Evolutionary conservation across 30 jellyfish, hydroid and myxozoan genomes (phyloP).

Genomic region (Aurelia aurita): DNA sequence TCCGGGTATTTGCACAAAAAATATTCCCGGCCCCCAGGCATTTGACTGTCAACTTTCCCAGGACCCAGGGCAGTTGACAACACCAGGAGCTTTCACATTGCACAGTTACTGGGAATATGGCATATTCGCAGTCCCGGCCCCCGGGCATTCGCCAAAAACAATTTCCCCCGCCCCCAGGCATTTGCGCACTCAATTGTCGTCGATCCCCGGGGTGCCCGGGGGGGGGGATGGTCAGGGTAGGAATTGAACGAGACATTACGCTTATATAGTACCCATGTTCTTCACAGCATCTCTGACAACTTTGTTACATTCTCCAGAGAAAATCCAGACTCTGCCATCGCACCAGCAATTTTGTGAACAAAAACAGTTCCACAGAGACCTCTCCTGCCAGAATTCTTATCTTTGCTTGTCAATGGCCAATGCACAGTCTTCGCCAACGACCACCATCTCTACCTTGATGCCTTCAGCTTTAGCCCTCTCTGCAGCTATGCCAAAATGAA

Average conservation of each 20-base stretch:
- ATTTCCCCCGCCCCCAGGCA: too few relatives aligned
- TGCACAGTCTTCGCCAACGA: conserved; percentile 98
- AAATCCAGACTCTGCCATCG: conserved; percentile 95
- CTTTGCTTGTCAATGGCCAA: conserved; percentile 83
- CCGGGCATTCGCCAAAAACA: too few relatives aligned
- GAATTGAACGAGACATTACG: too few relatives aligned
- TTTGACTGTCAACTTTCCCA: too few relatives aligned
- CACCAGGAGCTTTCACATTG: too few relatives aligned
- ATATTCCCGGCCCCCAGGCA: too few relatives aligned
- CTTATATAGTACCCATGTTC: conserved; percentile 93
- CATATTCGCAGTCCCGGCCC: too few relatives aligned
- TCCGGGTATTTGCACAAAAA: too few relatives aligned
- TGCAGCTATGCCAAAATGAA: conserved; percentile 97
- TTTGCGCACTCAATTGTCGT: too few relatives aligned
- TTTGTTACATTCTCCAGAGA: conserved; percentile 61
- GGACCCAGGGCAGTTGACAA: too few relatives aligned
- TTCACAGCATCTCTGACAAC: conserved; percentile 20
- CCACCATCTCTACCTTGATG: conserved; percentile 91
- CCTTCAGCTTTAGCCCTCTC: conserved; percentile 91
- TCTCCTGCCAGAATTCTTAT: conserved; percentile 94
- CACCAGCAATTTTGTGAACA: conserved; percentile 95
- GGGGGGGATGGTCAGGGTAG: too few relatives aligned
- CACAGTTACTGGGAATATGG: conserved; percentile 78
- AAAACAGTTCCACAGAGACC: conserved; percentile 97
- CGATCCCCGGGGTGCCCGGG: too few relatives aligned